Base-by-base conservation (phyloP, 2,888 invertebrate genomes). In the Drosophila neonasuta region DNA sequence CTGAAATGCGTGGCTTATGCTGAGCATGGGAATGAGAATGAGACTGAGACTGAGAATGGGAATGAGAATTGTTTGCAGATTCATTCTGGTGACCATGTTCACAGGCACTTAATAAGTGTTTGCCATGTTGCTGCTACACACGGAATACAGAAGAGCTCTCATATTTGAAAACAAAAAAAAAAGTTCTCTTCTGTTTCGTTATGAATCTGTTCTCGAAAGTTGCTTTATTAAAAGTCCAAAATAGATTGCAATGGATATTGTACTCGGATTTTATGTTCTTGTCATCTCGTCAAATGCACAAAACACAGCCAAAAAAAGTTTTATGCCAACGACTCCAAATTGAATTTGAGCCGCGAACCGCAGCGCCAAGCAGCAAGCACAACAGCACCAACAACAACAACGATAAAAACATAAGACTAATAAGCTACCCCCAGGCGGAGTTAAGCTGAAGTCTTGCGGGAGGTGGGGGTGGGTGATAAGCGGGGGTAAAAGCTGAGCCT, bases 101-200 rank as follows among this genome's bases (percentile, higher is more conserved):
- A 34, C 74, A 70, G 70, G 67, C 78, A 76, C 67, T 69, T 74
- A 76, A 70, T 75, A 77, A 77, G 64, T 66, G 64, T 74, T 66
- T 61, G 50, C 49, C 48, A 70, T 65, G 60, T 52, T 48, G 41
- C n/a, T 36, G 32, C 51, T 45, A 1, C 11, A 42, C 17, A 41
- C 13, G 20, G 39, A 11, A 32, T 8, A 68, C 57, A 58, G 65
- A 45, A 39, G 17, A 36, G 50, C 42, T 24, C 24, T 64, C 52
- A 59, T 62, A 72, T 74, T 72, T 58, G 55, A 77, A 24, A 24
- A 24, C 24, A 24, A 24, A 20, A 4, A 17, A 3, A 24, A 72
- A 72, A 74, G 58, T 77, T 44, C 6, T 45, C 20, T 13, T 68
- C 8, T 55, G 71, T 24, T 24, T 24, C 24, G 24, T 24, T 24